Conservation (phyloP, 1,140 invertebrate species). For the Anoplophora glabripennis region DNA sequence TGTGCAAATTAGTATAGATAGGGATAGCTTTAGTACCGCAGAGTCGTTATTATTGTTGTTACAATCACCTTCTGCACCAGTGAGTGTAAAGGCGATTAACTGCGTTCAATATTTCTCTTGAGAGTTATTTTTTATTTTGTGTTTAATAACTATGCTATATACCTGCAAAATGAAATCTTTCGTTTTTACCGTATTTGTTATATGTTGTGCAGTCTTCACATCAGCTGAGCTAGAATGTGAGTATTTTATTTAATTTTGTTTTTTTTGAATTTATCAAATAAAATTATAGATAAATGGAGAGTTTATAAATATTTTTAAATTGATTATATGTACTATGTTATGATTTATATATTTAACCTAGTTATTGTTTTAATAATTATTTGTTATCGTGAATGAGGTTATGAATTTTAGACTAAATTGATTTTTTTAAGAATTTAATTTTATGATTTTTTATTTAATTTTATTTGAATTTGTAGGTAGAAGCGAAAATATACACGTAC, state of each 20-base stretch:
- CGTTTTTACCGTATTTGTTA: slow-evolving; percentile 35
- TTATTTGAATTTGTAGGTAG: slow-evolving; percentile 45
- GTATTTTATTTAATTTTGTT: slow-evolving; percentile 34
- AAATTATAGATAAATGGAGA: too few species aligned
- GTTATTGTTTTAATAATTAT: background rate
- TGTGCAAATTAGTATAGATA: slow-evolving; percentile 23
- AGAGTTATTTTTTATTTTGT: background rate
- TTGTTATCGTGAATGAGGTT: background rate
- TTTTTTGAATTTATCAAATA: background rate
- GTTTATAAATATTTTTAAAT: too few species aligned
- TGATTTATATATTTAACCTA: background rate
- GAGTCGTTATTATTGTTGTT: slow-evolving; percentile 18
- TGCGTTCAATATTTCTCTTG: background rate
- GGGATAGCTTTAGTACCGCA: background rate
- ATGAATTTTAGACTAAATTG: too few species aligned
- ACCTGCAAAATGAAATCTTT: slow-evolving; percentile 51
- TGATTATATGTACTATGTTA: too few species aligned
- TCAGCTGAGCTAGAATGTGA: slow-evolving; percentile 54
- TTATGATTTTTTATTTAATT: slow-evolving; percentile 11
- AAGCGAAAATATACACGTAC: slow-evolving; percentile 49
- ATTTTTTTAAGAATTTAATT: too few species aligned
- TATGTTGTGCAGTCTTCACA: slow-evolving; percentile 46
- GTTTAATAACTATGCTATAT: background rate
- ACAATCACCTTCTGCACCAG: slow-evolving; percentile 78
- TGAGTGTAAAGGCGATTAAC: slow-evolving; percentile 76